These are phyloP conservation scores for Rhinoraja longicauda DNA, from an alignment of 2,797 vertebrate species.

Conservation along the genomic window DNA sequence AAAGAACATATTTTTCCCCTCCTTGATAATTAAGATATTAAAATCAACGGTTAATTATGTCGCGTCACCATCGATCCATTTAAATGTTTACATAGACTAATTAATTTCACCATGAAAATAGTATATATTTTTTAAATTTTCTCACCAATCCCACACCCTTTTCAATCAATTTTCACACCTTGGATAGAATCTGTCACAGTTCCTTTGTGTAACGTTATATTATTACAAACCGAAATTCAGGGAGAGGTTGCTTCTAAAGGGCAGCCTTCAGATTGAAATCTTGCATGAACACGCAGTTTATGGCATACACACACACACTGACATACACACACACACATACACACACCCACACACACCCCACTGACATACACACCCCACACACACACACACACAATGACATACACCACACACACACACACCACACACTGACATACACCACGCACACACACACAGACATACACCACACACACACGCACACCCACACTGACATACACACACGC, in stretches of 20 bases:
- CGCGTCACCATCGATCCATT: neutral
- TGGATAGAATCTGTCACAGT: neutral
- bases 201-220: neutral
- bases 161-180: constrained; percentile 16
- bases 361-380: too few relatives aligned
- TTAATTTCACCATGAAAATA: neutral
- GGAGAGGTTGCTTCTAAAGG: neutral
- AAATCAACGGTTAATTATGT: constrained; percentile 28
- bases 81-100: neutral
- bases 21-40: constrained; percentile 23
- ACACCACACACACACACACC: too few relatives aligned
- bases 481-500: too few relatives aligned
- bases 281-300: neutral
- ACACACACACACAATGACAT: too few relatives aligned
- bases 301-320: too few relatives aligned
- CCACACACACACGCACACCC: too few relatives aligned
- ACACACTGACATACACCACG: too few relatives aligned
- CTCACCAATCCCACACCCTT: constrained; percentile 8
- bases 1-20: constrained; percentile 5
- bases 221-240: neutral
- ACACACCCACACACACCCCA: neutral
- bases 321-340: neutral
- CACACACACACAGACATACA: too few relatives aligned
- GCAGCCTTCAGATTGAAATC: neutral
- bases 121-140: neutral